Evolutionary conservation across 2,113 vertebrate species (phyloP), one percentile per base, ranked within the genome.

Genomic region (Colinus virginianus): DNA sequence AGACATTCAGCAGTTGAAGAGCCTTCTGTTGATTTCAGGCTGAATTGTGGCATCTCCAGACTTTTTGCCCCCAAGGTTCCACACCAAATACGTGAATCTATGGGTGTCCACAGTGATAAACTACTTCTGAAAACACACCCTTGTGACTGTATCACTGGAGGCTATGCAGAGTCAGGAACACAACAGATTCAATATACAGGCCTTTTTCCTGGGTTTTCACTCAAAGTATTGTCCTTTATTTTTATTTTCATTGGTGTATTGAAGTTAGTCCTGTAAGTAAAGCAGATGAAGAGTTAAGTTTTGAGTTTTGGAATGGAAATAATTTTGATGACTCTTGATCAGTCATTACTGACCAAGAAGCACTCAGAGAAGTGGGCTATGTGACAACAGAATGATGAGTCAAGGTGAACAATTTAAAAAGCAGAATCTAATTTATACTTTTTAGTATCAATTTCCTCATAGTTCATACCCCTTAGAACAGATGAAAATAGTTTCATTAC

Each of bases 11-110:
- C 0, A 2, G 20, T 46, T 88, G 77, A 90, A 49, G 86, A 84
- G 15, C 6, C 64, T 85, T 71, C 72, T 80, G 3, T 25, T 82
- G 45, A 11, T 59, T 61, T 74, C 46, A 58, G 55, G 22, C 6
- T 2, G 4, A 43, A 25, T 3, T 74, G 19, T 67, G 34, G 14
- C 25, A 19, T 25, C 64, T 75, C 38, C 36, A 59, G 68, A 30
- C 7, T 8, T 51, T 88, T 66, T 67, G 11, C 3, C 3, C 9
- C 26, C 0, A 1, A 46, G 23, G 6, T 1, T 17, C 40, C 61
- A 11, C 7, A 21, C 13, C 55, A 25, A 75, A 38, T 43, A 46
- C 3, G 17, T 55, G 8, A 1, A 4, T 26, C 56, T 1, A 0
- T 20, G 64, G 40, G 10, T 20, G 51, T 26, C 51, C 26, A 49